Evolutionary conservation across 2,113 vertebrate genomes (phyloP).

Genomic region (Turnix velox): DNA sequence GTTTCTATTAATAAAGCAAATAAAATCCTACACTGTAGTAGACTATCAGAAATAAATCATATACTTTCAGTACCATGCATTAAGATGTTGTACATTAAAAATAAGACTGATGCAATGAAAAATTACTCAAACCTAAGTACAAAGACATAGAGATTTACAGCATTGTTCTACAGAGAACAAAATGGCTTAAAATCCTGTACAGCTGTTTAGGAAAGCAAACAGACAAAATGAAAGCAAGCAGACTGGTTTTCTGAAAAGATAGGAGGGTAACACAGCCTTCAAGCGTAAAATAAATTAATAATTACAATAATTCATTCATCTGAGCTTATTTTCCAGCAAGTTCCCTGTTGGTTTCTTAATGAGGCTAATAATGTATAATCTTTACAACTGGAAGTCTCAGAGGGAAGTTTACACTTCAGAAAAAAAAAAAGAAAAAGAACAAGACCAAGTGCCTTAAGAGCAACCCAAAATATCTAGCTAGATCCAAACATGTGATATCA

Average conservation of each 20-base stretch:
- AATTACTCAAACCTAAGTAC: neutral
- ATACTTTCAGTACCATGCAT: neutral
- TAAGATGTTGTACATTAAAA: neutral
- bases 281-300: slow-evolving; percentile 36
- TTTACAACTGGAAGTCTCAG: slow-evolving; percentile 19
- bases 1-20: slow-evolving; percentile 27
- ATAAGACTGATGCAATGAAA: neutral
- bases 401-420: slow-evolving; percentile 17
- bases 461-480: neutral
- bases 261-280: neutral
- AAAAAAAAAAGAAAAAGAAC: neutral
- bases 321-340: slow-evolving; percentile 13
- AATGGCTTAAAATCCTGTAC: neutral
- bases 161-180: neutral
- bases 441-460: neutral
- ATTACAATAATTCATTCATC: slow-evolving; percentile 21
- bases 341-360: slow-evolving; percentile 46
- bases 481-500: neutral
- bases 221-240: neutral
- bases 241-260: neutral
- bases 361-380: slow-evolving; percentile 51
- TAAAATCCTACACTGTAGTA: neutral
- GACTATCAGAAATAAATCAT: slow-evolving; percentile 22
- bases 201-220: neutral
- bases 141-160: neutral